phyloP scores from a whole-genome alignment of 2,113 vertebrate genomes.

The Paratilapia polleni region DNA sequence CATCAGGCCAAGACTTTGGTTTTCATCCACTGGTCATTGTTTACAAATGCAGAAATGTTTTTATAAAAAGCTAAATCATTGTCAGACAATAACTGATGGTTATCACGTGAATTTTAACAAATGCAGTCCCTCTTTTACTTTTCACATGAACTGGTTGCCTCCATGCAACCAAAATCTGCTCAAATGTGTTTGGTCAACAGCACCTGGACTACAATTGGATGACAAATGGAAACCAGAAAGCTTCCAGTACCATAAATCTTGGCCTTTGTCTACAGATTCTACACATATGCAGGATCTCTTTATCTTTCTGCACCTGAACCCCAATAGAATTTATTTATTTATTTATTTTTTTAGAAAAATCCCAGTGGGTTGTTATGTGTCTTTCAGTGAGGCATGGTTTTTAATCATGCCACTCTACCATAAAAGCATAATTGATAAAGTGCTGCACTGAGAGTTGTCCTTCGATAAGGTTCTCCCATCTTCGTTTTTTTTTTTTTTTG shows the following conservation, averaged over 20 bases:
- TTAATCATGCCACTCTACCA: neutral
- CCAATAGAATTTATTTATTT: too few species aligned
- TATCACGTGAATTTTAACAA: neutral
- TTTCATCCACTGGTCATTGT: neutral
- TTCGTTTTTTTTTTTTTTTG: too few species aligned
- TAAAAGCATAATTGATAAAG: neutral
- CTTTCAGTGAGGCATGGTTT: neutral
- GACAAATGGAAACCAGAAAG: neutral
- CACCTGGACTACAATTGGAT: neutral
- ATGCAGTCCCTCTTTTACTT: neutral
- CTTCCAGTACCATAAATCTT: neutral
- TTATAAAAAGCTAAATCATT: neutral
- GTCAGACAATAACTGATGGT: neutral
- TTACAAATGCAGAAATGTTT: neutral
- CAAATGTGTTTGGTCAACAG: neutral
- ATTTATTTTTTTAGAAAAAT: too few species aligned
- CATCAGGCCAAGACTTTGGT: too few species aligned
- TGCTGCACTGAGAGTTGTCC: neutral
- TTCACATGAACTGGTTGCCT: neutral
- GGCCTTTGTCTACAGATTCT: neutral
- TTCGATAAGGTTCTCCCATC: neutral
- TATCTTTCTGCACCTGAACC: too few species aligned
- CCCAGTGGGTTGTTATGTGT: neutral
- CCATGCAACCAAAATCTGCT: neutral
- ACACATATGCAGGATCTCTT: neutral